These are phyloP conservation scores for Okamejei kenojei DNA, from an alignment of 2,797 vertebrate genomes.

Conservation along the genomic window DNA sequence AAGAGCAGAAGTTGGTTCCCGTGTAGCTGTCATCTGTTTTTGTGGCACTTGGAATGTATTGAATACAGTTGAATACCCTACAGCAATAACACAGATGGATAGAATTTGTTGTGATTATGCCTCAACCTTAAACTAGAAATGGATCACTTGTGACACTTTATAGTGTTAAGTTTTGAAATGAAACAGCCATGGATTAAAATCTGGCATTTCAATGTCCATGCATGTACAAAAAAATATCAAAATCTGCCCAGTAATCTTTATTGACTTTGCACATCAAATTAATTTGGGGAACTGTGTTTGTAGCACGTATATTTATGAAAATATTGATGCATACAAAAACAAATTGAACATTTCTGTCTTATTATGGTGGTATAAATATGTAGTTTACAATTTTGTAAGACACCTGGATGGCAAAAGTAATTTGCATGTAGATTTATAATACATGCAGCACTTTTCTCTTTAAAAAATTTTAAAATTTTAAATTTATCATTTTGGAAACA, in stretches of 20 bases:
- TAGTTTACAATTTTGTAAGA: too few relatives aligned
- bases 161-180: not conserved
- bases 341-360: not conserved
- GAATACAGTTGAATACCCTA: slow-evolving; percentile 6
- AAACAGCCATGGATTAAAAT: not conserved
- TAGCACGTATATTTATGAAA: not conserved
- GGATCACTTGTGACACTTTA: not conserved
- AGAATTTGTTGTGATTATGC: not conserved
- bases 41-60: not conserved
- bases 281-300: not conserved
- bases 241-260: not conserved
- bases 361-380: not conserved
- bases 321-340: not conserved
- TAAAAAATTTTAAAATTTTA: not conserved
- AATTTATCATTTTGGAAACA: not conserved
- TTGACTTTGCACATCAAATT: not conserved
- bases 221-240: not conserved
- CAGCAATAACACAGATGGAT: not conserved
- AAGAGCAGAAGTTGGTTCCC: not conserved
- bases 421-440: not conserved
- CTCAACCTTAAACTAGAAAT: not conserved
- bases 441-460: not conserved
- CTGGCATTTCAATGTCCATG: not conserved
- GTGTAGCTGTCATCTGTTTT: not conserved
- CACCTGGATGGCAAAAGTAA: not conserved